phyloP scores from a whole-genome alignment of 2,888 invertebrate genomes.

The Dorcus parallelipipedus region DNA sequence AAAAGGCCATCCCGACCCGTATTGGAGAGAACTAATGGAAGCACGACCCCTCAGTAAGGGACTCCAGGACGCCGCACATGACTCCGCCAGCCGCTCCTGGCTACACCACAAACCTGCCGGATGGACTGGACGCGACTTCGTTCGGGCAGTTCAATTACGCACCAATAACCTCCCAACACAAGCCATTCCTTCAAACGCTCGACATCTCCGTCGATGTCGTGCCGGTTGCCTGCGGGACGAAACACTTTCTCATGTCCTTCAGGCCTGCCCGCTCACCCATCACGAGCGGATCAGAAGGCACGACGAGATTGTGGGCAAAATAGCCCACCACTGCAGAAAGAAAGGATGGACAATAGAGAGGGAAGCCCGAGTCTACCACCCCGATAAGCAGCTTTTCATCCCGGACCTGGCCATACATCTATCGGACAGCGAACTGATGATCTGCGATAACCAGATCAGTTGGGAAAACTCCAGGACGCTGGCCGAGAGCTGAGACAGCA shows the following conservation, averaged over 20 bases:
- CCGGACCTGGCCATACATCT: slow-evolving; percentile 22
- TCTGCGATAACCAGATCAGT: too few relatives aligned
- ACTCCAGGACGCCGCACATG: slow-evolving; percentile 16
- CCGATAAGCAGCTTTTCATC: slow-evolving; percentile 24
- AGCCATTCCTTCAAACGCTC: slow-evolving; percentile 17
- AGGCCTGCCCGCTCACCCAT: slow-evolving; percentile 17
- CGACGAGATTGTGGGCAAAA: slow-evolving; percentile 21
- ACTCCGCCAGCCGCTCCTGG: slow-evolving; percentile 23
- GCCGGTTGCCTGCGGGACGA: slow-evolving; percentile 14
- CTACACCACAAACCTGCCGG: slow-evolving; percentile 13
- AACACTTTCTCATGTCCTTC: slow-evolving; percentile 20
- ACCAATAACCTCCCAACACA: slow-evolving; percentile 16
- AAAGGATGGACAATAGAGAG: slow-evolving; percentile 17
- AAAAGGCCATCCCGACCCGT: not conserved
- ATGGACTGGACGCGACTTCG: slow-evolving; percentile 22
- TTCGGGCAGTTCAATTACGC: slow-evolving; percentile 17
- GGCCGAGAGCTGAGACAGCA: too few relatives aligned
- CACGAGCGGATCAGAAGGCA: slow-evolving; percentile 17
- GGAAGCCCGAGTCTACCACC: slow-evolving; percentile 25
- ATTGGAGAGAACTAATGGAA: slow-evolving; percentile 9
- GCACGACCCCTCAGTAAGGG: slow-evolving; percentile 9
- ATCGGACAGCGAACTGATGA: not conserved
- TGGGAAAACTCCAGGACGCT: too few relatives aligned
- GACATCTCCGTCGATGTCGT: slow-evolving; percentile 10
- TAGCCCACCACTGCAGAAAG: slow-evolving; percentile 14